Base-by-base conservation (phyloP, 2,888 invertebrate genomes). In the Pediacus dermestoides region DNA sequence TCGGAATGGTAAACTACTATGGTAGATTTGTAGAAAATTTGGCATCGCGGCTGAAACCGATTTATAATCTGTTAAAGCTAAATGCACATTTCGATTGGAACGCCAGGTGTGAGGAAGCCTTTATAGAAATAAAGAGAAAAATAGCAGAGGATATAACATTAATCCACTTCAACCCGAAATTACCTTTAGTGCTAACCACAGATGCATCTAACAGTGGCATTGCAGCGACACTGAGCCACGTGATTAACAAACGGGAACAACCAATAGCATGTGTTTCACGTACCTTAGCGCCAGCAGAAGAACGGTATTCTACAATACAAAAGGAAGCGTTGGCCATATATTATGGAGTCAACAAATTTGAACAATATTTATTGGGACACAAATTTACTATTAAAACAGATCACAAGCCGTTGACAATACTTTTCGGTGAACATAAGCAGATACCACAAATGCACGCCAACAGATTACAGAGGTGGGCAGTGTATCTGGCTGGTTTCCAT, bases 291-390 rank as follows among this genome's bases (percentile, higher is more conserved):
- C 14, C 15, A 22, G 16, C 36, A 18, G 48, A 45, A 34, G 13
- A 16, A 22, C 11, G 9, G 7, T 26, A 26, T 9, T 9, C 27
- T 6, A 10, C 9, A 10, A 26, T 9, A 9, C n/a, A 26, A 6
- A 4, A 6, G 27, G 21, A 18, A 18, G 21, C 21, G n/a, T n/a
- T 60, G 32, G 57, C 59, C 8, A 63, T 64, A 45, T 54, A 47
- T 35, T 64, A 52, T 50, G 57, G 52, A 1, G 48, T 57, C 1
- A 39, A 41, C 9, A 61, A 57, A 34, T 63, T 61, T 41, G 52
- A 58, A 39, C 58, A 64, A 35, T 66, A 63, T 52, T 46, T 66
- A 25, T 23, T 49, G 10, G 59, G 60, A 6, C 52, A 44, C n/a
- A 41, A 53, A 14, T 35, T 30, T 13, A 27, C 14, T 9, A 13